Conservation (phyloP, 2,113 vertebrate genomes). For the Otus sunia region DNA sequence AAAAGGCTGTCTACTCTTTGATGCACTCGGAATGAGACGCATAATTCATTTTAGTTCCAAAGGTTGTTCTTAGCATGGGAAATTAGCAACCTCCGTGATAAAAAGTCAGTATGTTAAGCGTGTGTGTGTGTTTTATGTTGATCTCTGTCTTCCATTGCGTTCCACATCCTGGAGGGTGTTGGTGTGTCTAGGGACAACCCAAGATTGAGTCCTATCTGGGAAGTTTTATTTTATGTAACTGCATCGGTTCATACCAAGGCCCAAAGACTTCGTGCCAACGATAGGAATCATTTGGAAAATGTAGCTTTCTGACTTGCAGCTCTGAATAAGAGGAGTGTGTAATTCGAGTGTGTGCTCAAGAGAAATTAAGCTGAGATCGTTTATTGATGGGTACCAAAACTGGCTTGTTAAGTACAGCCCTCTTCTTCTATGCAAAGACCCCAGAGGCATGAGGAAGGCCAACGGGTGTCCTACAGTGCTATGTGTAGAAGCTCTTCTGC, state of each 20-base stretch:
- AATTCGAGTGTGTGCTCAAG: neutral
- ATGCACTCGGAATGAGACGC: neutral
- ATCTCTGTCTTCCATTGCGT: neutral
- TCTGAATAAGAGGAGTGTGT: neutral
- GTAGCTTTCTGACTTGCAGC: neutral
- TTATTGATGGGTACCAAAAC: neutral
- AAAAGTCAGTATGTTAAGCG: neutral
- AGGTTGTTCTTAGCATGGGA: conserved; percentile 38
- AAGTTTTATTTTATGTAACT: neutral
- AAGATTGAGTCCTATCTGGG: neutral
- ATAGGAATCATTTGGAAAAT: neutral
- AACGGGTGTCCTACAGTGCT: neutral
- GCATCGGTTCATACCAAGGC: neutral
- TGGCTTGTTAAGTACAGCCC: neutral
- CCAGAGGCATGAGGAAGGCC: neutral
- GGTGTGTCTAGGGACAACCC: neutral
- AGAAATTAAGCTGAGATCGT: neutral
- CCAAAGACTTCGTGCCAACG: neutral
- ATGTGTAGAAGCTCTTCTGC: neutral
- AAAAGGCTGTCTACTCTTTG: conserved; percentile 57
- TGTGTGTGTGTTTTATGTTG: neutral
- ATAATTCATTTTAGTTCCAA: conserved; percentile 39
- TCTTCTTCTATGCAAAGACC: neutral
- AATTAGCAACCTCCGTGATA: neutral
- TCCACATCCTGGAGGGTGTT: neutral